phyloP scores from a whole-genome alignment of 2,797 vertebrate genomes.

The Sebastes paucispinis region DNA sequence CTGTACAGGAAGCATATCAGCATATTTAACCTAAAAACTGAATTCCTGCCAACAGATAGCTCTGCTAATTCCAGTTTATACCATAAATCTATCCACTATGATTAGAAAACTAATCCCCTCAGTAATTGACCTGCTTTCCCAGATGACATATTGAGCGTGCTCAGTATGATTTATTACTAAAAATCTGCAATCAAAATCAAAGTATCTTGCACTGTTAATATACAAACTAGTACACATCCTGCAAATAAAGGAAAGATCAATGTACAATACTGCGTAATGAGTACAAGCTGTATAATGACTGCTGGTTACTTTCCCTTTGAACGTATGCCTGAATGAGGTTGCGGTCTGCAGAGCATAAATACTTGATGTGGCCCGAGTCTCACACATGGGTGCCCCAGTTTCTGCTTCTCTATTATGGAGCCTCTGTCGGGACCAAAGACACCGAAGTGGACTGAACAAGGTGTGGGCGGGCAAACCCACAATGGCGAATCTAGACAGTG shows the following conservation, averaged over 20 bases:
- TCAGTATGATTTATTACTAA: constrained; percentile 15
- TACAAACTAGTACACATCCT: constrained; percentile 48
- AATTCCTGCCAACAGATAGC: constrained; percentile 11
- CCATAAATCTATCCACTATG: constrained; percentile 12
- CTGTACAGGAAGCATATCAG: background rate
- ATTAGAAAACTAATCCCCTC: constrained; percentile 42
- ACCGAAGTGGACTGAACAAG: background rate
- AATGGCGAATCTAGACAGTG: background rate
- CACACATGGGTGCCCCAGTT: constrained; percentile 48
- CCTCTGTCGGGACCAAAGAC: constrained; percentile 7
- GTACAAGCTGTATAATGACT: constrained; percentile 52
- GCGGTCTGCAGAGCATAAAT: constrained; percentile 55
- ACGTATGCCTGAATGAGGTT: constrained; percentile 56
- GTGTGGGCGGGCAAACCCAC: background rate
- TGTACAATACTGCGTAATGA: constrained; percentile 61
- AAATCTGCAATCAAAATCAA: constrained; percentile 11
- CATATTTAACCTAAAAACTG: constrained; percentile 8
- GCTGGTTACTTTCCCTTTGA: constrained; percentile 46
- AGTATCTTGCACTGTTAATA: constrained; percentile 34
- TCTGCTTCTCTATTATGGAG: constrained; percentile 24
- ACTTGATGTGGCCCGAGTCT: constrained; percentile 62
- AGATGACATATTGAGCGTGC: constrained; percentile 37
- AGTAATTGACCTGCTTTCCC: constrained; percentile 54
- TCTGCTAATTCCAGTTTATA: constrained; percentile 26
- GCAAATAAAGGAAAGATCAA: constrained; percentile 46